Percentiles rank a stretch among this genome's conserved stretches.
Conservation (phyloP, 2,113 vertebrate species). For the Proterorhinus semilunaris region DNA sequence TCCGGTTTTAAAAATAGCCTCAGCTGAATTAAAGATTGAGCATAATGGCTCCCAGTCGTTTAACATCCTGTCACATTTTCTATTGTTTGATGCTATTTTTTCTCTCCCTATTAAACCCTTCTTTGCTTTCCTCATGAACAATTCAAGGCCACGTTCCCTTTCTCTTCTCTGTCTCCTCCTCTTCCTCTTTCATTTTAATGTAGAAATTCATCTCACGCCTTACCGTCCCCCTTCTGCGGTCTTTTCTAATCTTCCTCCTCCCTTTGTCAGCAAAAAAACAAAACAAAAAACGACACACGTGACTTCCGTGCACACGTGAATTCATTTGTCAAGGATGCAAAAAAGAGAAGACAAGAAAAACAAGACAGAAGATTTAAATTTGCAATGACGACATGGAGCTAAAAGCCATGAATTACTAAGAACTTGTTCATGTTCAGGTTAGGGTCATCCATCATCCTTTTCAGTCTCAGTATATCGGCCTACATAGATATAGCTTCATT, state of each 20-base stretch:
- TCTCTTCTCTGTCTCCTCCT: neutral
- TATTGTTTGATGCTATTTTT: conserved; percentile 8
- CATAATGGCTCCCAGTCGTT: conserved; percentile 45
- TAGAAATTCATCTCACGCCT: conserved; percentile 33
- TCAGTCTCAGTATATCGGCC: conserved; percentile 10
- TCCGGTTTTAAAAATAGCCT: conserved; percentile 35
- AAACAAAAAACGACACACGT: neutral
- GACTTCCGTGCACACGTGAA: neutral
- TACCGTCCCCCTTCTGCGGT: conserved; percentile 27
- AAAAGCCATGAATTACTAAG: conserved; percentile 50
- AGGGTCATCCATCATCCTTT: conserved; percentile 43
- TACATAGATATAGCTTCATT: conserved; percentile 36
- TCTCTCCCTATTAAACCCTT: neutral
- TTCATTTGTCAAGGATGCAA: neutral
- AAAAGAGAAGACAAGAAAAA: neutral
- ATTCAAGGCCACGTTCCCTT: neutral
- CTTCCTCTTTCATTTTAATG: conserved; percentile 12
- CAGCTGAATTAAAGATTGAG: conserved; percentile 24
- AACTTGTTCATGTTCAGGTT: conserved; percentile 15
- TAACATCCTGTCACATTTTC: conserved; percentile 23
- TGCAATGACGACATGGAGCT: conserved; percentile 27
- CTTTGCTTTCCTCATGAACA: conserved; percentile 11
- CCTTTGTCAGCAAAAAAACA: conserved; percentile 57
- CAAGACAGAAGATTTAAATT: conserved; percentile 25
- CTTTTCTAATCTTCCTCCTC: conserved; percentile 20